A percentile compares a stretch with the other conserved stretches of the same genome.
These are phyloP conservation scores for Brachystomella parvula DNA, from an alignment of 1,140 invertebrate genomes.

Conservation along the genomic window DNA sequence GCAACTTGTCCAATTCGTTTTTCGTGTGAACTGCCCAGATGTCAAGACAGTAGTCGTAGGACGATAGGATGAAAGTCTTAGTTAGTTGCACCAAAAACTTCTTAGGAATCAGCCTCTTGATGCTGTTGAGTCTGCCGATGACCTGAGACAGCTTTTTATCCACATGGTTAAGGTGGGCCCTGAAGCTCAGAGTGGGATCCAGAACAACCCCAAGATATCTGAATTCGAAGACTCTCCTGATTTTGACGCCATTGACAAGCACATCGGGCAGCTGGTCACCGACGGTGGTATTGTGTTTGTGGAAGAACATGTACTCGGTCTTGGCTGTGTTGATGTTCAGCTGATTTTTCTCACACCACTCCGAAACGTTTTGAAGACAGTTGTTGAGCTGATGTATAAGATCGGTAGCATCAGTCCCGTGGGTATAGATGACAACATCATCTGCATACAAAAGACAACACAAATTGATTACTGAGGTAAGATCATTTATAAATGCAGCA, in stretches of 20 bases:
- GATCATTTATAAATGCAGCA: slow-evolving; percentile 37
- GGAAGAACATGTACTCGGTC: not conserved
- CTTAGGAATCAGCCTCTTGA: not conserved
- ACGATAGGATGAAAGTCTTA: not conserved
- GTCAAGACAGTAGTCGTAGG: not conserved
- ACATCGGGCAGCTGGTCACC: too few relatives aligned
- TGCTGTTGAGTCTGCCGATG: not conserved
- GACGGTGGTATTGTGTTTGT: not conserved
- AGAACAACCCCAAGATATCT: not conserved
- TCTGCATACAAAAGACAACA: slow-evolving; percentile 37
- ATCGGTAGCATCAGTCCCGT: not conserved
- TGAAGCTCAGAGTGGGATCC: not conserved
- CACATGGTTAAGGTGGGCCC: not conserved
- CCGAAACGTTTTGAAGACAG: not conserved
- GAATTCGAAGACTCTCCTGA: not conserved
- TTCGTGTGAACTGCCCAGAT: not conserved
- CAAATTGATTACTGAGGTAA: slow-evolving; percentile 20
- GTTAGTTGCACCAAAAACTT: not conserved
- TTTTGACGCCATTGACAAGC: not conserved
- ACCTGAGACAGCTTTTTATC: not conserved
- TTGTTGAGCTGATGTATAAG: not conserved
- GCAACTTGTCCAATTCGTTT: not conserved
- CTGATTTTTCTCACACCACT: not conserved
- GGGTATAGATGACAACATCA: slow-evolving; percentile 33
- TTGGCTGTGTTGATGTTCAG: not conserved